These are phyloP conservation scores for Sebastes vulpes DNA, from an alignment of 2,797 vertebrate species.

Conservation along the genomic window DNA sequence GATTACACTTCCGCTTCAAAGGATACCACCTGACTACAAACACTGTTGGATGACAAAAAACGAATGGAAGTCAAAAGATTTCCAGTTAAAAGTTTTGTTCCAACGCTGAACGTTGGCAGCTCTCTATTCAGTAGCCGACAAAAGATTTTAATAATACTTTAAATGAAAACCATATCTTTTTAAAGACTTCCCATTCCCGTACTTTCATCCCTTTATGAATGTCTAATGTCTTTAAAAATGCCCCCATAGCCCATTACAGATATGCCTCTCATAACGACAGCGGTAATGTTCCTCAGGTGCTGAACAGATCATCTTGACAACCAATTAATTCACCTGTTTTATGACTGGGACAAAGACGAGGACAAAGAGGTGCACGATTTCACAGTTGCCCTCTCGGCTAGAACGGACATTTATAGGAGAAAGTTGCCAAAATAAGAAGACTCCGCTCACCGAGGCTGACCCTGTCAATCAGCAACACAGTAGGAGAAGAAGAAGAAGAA, in stretches of 20 bases:
- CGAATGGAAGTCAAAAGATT: neutral
- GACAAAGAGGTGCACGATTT: neutral
- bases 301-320: neutral
- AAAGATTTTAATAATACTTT: slow-evolving; percentile 35
- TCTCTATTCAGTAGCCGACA: slow-evolving; percentile 23
- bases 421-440: slow-evolving; percentile 28
- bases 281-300: neutral
- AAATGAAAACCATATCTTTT: slow-evolving; percentile 13
- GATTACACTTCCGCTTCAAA: neutral
- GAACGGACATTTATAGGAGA: neutral
- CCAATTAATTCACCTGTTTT: neutral
- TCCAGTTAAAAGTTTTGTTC: neutral
- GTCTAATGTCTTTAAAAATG: slow-evolving; percentile 17
- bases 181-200: slow-evolving; percentile 18
- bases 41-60: neutral
- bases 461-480: slow-evolving; percentile 13
- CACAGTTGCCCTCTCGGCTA: neutral
- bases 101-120: neutral
- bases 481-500: neutral
- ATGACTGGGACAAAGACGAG: neutral
- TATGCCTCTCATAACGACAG: slow-evolving; percentile 1
- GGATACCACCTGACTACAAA: neutral
- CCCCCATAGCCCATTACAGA: neutral
- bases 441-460: slow-evolving; percentile 8
- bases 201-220: slow-evolving; percentile 4